Percentiles rank a stretch among this genome's conserved stretches.
Evolutionary conservation across 2,797 vertebrate species (phyloP).

Genomic region (Neoniphon sammara): DNA sequence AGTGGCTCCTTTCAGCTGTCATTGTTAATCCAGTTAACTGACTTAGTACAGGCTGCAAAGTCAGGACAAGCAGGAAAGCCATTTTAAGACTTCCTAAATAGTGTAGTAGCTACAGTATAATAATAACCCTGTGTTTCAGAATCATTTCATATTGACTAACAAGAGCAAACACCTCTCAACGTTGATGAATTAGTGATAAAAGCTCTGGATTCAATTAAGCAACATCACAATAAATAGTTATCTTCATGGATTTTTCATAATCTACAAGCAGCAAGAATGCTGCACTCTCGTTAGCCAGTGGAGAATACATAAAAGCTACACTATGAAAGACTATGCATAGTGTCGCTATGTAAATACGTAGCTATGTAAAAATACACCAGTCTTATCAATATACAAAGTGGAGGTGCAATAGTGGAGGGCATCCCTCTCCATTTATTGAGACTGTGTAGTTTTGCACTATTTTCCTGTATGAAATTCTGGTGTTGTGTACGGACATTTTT

Average conservation of each 20-base stretch:
- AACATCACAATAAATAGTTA: conserved; percentile 16
- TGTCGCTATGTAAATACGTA: no score
- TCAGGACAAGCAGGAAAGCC: conserved; percentile 18
- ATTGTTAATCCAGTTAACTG: conserved; percentile 62
- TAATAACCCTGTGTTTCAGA: conserved; percentile 39
- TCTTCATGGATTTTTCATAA: conserved; percentile 4
- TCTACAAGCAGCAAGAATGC: neutral
- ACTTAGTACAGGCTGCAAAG: conserved; percentile 36
- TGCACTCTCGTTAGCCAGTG: neutral
- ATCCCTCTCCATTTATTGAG: neutral
- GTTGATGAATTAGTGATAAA: conserved; percentile 44
- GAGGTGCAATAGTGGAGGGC: neutral
- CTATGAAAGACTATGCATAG: no score
- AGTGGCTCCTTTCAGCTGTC: conserved; percentile 38
- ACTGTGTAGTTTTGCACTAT: neutral
- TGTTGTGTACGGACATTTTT: neutral
- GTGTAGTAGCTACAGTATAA: conserved; percentile 33
- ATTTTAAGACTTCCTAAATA: conserved; percentile 44
- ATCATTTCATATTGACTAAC: conserved; percentile 36
- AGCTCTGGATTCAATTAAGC: conserved; percentile 40
- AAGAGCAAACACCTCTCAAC: conserved; percentile 28
- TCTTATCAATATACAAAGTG: neutral
- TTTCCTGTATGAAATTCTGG: neutral
- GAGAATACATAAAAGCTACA: neutral
- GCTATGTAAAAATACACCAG: neutral